Conservation (phyloP, 2,888 invertebrate genomes). For the Lucinisca nassula region DNA sequence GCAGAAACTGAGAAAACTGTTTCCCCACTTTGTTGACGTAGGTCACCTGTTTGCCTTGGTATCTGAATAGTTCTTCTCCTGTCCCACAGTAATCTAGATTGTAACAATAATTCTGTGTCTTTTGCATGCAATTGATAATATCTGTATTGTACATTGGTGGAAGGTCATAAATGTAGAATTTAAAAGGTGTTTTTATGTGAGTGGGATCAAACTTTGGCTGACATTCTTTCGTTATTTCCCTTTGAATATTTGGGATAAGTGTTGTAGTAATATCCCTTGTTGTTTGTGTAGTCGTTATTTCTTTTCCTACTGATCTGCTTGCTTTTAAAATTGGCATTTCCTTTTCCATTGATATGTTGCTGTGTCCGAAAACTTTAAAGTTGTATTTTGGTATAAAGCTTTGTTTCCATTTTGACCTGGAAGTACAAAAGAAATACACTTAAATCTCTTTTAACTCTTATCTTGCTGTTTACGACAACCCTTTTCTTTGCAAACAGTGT, state of each 20-base stretch:
- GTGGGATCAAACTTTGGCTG: constrained; percentile 24
- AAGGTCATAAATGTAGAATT: background rate
- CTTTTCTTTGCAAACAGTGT: no score
- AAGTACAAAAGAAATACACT: no score
- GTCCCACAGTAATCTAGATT: background rate
- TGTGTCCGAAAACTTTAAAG: no score
- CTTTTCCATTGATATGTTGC: no score
- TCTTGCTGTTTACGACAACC: no score
- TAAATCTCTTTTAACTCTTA: no score
- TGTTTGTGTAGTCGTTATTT: background rate
- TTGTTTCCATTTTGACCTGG: no score
- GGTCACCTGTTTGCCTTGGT: background rate
- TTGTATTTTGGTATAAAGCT: no score
- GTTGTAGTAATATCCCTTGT: background rate
- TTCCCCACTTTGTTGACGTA: background rate
- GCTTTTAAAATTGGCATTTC: no score
- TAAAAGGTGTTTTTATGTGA: constrained; percentile 18
- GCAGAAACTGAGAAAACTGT: background rate
- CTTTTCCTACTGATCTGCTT: no score
- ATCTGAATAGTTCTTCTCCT: background rate
- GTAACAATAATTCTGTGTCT: background rate
- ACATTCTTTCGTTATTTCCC: constrained; percentile 35
- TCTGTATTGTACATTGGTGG: background rate
- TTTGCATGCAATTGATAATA: background rate
- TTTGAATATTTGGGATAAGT: background rate